A percentile compares a stretch with the other conserved stretches of the same genome.
These are phyloP conservation scores for Macrobrachium nipponense DNA, from an alignment of 1,140 invertebrate species.

Conservation along the genomic window DNA sequence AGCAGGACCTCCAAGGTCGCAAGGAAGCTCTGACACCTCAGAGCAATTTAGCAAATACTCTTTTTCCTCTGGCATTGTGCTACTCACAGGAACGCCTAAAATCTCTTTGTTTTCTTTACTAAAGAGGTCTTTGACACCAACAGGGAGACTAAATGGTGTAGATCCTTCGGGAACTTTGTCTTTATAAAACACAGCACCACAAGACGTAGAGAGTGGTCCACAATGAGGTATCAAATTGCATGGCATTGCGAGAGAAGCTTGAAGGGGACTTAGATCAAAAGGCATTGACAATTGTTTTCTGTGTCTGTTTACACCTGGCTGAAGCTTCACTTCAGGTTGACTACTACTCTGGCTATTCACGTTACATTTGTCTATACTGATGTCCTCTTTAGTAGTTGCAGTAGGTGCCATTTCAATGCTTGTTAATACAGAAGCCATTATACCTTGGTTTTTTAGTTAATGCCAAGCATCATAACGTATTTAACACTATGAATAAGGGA, in stretches of 20 bases:
- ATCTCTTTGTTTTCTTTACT: not conserved
- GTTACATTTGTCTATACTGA: too few species aligned
- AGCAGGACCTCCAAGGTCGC: not conserved
- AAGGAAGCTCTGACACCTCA: constrained; percentile 14
- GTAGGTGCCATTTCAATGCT: too few species aligned
- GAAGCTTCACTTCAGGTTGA: not conserved
- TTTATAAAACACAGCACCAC: constrained; percentile 1
- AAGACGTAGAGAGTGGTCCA: constrained; percentile 35
- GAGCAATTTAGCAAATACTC: not conserved
- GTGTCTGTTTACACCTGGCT: not conserved
- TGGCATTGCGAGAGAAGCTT: constrained; percentile 36
- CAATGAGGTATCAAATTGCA: constrained; percentile 30
- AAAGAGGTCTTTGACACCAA: constrained; percentile 18
- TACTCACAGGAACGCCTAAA: not conserved
- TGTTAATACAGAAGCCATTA: too few species aligned
- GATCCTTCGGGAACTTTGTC: not conserved
- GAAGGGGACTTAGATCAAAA: constrained; percentile 23
- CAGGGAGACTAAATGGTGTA: constrained; percentile 36
- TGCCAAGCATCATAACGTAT: too few species aligned
- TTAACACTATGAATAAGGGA: too few species aligned
- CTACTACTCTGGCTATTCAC: not conserved
- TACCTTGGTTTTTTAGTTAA: too few species aligned
- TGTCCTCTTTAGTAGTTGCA: too few species aligned
- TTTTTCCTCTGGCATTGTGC: not conserved
- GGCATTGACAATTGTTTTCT: constrained; percentile 23